Conservation (phyloP, 2,888 invertebrate species). For the Pristionchus maxplancki region DNA sequence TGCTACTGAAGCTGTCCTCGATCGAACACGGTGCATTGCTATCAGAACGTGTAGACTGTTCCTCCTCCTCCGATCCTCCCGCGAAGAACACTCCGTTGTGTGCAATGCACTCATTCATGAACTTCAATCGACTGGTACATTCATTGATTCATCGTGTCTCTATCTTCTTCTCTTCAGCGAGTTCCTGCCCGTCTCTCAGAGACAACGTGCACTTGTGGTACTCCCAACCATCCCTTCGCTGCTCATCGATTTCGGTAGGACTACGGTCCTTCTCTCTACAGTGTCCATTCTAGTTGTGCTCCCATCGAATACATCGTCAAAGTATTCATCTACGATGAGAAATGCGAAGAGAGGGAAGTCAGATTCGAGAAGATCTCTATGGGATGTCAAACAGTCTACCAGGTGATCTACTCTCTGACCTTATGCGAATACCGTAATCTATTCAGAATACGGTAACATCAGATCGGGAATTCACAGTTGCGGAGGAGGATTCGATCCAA, state of each 20-base stretch:
- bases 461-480: background rate
- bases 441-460: conserved; percentile 12
- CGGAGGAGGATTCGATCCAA: background rate
- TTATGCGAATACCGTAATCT: background rate
- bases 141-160: background rate
- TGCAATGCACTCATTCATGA: background rate
- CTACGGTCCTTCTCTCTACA: background rate
- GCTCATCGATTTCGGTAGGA: background rate
- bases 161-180: background rate
- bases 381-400: conserved; percentile 32
- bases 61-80: background rate
- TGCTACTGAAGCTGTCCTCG: background rate
- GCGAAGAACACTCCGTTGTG: background rate
- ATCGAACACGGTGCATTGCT: background rate
- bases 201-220: conserved; percentile 25
- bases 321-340: conserved; percentile 44
- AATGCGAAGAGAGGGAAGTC: background rate
- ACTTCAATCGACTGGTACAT: conserved; percentile 28
- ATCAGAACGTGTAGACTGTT: background rate
- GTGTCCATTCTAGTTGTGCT: background rate
- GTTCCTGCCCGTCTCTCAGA: conserved; percentile 14
- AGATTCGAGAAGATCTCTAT: conserved; percentile 15
- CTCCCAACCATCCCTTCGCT: conserved; percentile 8
- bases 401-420: background rate
- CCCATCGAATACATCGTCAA: background rate